Percentiles rank a stretch among this genome's conserved stretches.
These are phyloP conservation scores for Erinaceus europaeus DNA, from an alignment of 2,113 vertebrate genomes.

Conservation along the genomic window DNA sequence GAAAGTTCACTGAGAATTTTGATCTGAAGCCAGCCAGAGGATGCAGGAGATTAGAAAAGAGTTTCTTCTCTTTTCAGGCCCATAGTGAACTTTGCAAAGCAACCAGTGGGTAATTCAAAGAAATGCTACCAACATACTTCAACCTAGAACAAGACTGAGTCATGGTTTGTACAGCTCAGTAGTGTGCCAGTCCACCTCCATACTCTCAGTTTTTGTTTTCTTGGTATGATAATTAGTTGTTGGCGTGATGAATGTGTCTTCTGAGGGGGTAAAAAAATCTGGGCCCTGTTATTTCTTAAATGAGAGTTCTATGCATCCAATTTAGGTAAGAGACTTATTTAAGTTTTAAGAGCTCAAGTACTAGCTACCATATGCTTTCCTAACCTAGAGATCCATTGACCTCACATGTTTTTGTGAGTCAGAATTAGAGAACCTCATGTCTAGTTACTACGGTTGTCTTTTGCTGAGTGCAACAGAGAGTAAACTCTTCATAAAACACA, in stretches of 20 bases:
- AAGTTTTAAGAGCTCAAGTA: not conserved
- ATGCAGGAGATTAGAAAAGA: not conserved
- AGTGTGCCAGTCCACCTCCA: slow-evolving; percentile 44
- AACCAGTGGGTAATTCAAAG: not conserved
- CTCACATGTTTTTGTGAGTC: not conserved
- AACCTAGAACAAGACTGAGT: slow-evolving; percentile 42
- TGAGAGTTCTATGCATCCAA: not conserved
- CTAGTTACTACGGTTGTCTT: not conserved
- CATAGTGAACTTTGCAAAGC: not conserved
- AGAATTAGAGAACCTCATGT: not conserved
- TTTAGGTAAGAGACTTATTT: not conserved
- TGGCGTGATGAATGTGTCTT: slow-evolving; percentile 55
- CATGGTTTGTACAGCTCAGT: slow-evolving; percentile 44
- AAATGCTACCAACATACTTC: not conserved
- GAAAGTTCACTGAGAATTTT: slow-evolving; percentile 46
- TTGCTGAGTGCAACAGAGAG: not conserved
- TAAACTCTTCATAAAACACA: not conserved
- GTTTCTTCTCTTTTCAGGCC: not conserved
- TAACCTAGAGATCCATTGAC: not conserved
- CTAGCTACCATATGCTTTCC: not conserved
- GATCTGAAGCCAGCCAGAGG: slow-evolving; percentile 35
- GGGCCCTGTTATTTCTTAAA: slow-evolving; percentile 61
- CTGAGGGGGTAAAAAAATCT: not conserved
- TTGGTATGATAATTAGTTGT: slow-evolving; percentile 67
- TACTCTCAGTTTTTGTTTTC: slow-evolving; percentile 68